Evolutionary conservation across 1,140 invertebrate species (phyloP).

Genomic region (Zaprionus africanus): DNA sequence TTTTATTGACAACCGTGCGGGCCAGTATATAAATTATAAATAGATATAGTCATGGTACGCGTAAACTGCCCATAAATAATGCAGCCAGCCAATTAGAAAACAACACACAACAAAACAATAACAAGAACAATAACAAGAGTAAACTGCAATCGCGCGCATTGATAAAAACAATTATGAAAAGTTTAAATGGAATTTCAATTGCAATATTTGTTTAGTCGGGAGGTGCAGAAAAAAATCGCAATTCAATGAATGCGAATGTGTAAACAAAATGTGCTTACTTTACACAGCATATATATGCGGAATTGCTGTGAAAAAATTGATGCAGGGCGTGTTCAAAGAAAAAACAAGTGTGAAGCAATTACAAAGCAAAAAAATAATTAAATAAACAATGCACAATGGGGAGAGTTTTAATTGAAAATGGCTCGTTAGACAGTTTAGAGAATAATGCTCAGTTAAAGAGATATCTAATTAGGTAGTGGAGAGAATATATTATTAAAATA

Average conservation of each 20-base stretch:
- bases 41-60: conserved; percentile 54
- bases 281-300: conserved; percentile 17
- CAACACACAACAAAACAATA: conserved; percentile 28
- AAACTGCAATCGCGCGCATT: conserved; percentile 19
- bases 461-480: neutral
- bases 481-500: neutral
- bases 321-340: neutral
- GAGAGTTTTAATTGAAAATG: neutral
- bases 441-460: neutral
- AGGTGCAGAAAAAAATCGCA: conserved; percentile 2
- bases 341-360: conserved; percentile 11
- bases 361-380: neutral
- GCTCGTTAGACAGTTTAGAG: neutral
- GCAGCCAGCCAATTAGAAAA: conserved; percentile 62
- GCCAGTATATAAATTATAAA: conserved; percentile 50
- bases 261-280: conserved; percentile 35
- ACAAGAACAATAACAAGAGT: neutral
- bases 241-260: conserved; percentile 7
- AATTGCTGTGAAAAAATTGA: conserved; percentile 4
- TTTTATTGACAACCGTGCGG: conserved; percentile 19
- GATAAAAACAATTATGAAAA: conserved; percentile 43
- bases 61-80: conserved; percentile 64
- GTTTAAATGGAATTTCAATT: conserved; percentile 60
- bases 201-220: conserved; percentile 49
- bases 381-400: neutral